Evolutionary conservation across 92 coral and sea anemone species (phyloP).

Genomic region (Zoanthus sociatus): DNA sequence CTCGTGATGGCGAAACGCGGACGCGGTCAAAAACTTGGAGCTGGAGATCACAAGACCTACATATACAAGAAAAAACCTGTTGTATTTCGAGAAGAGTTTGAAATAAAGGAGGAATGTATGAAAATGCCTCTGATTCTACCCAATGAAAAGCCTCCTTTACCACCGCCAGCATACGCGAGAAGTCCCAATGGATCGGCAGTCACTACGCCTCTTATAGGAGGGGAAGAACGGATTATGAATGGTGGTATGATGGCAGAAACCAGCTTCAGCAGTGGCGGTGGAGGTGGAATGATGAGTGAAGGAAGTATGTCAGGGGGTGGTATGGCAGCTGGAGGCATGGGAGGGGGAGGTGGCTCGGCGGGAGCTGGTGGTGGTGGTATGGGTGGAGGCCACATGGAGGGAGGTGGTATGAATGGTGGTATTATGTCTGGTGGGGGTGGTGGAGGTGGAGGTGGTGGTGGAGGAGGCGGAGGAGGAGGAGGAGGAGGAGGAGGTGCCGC

Average conservation of each 20-base stretch:
- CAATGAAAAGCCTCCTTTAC: conserved; percentile 96
- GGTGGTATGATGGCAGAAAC: conserved; percentile 47
- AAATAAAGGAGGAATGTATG: conserved; percentile 84
- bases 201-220: conserved; percentile 73
- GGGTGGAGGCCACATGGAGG: conserved; percentile 34
- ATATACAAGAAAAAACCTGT: conserved; percentile 95
- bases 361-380: conserved; percentile 19
- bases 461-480: conserved; percentile 42
- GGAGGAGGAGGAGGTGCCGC: conserved; percentile 62
- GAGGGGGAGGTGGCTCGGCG: background rate
- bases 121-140: conserved; percentile 92
- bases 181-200: conserved; percentile 86
- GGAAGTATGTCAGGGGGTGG: conserved; percentile 42
- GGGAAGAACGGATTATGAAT: conserved; percentile 47
- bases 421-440: conserved; percentile 32
- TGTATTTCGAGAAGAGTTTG: conserved; percentile 95
- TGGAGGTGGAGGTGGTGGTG: conserved; percentile 7
- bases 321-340: background rate
- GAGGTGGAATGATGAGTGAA: conserved; percentile 32
- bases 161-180: conserved; percentile 93
- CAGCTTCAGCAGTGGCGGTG: conserved; percentile 27
- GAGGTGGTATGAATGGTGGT: conserved; percentile 17
- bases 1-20: conserved; percentile 83
- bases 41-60: conserved; percentile 84
- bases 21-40: conserved; percentile 73